These are phyloP conservation scores for Caenorhabditis angaria DNA, from an alignment of 2,888 invertebrate genomes.

Conservation along the genomic window DNA sequence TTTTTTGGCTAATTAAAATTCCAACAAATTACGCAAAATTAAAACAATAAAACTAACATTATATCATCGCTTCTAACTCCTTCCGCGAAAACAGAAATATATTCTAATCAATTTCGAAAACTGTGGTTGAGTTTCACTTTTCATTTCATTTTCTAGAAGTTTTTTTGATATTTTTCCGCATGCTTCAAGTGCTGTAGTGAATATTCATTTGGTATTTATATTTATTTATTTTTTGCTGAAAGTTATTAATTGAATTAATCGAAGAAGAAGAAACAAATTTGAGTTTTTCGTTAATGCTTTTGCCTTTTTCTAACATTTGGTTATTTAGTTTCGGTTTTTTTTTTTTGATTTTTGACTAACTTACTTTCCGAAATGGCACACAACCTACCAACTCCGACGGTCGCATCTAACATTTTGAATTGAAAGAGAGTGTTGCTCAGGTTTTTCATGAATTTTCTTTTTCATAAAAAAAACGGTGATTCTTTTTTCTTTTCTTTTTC, in stretches of 20 bases:
- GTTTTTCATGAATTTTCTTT: not conserved
- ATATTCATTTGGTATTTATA: not conserved
- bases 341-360: no score
- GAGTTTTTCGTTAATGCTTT: not conserved
- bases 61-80: no score
- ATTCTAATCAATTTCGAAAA: no score
- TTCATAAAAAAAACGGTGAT: not conserved
- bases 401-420: not conserved
- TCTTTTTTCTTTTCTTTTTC: not conserved
- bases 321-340: no score
- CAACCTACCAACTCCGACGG: not conserved
- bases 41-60: no score
- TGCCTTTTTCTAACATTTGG: not conserved
- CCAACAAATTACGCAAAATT: no score
- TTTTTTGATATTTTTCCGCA: not conserved
- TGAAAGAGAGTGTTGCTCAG: not conserved
- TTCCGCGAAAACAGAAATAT: no score
- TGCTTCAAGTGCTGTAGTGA: conserved; percentile 1
- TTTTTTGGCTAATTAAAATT: no score
- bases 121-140: no score
- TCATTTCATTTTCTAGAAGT: not conserved
- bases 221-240: no score
- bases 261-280: not conserved
- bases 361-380: no score
- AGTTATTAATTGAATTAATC: not conserved